A percentile compares a stretch with the other conserved stretches of the same genome.
phyloP scores from a whole-genome alignment of 2,113 vertebrate genomes.

The Psilopsiagon aurifrons region DNA sequence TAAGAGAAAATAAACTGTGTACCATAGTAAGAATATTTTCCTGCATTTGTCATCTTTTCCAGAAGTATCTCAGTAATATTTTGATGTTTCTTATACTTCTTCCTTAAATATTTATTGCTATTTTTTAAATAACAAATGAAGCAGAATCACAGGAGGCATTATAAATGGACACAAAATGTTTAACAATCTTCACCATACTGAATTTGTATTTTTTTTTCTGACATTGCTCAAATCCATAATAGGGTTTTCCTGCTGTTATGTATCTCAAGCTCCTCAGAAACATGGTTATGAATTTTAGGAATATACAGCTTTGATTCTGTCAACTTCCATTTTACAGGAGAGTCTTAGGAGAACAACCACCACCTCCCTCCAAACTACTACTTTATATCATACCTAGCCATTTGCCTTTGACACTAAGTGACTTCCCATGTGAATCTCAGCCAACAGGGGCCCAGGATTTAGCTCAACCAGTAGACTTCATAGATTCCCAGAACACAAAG shows the following conservation, averaged over 20 bases:
- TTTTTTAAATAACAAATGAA: neutral
- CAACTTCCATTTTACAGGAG: neutral
- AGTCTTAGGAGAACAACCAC: neutral
- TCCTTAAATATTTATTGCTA: neutral
- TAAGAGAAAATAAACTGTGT: neutral
- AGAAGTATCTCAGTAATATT: neutral
- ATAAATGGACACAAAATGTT: neutral
- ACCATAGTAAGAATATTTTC: neutral
- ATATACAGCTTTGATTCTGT: neutral
- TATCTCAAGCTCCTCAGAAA: neutral
- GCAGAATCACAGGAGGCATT: neutral
- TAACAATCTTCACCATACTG: neutral
- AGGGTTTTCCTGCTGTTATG: neutral
- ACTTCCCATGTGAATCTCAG: neutral
- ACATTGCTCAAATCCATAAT: neutral
- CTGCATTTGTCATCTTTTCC: neutral
- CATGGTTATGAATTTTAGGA: neutral
- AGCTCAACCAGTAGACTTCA: neutral
- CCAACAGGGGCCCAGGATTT: neutral
- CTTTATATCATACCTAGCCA: neutral
- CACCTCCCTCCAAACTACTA: neutral
- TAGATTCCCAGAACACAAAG: neutral
- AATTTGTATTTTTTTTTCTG: neutral
- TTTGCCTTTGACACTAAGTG: neutral
- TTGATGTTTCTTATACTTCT: neutral